phyloP scores from a whole-genome alignment of 2,888 invertebrate genomes.

The Chloroclystis v-ata region DNA sequence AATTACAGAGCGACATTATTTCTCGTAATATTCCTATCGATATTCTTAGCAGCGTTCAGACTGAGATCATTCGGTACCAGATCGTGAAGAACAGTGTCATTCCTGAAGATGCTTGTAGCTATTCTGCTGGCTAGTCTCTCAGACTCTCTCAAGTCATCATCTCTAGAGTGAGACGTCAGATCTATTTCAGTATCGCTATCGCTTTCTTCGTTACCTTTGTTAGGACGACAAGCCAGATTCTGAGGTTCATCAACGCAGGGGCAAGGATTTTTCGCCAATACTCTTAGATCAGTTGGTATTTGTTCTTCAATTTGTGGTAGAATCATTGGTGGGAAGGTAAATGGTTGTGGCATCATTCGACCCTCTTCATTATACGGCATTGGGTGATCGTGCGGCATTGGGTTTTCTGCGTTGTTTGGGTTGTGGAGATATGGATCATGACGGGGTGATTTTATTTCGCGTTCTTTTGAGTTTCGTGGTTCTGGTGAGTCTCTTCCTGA shows the following conservation, averaged over 20 bases:
- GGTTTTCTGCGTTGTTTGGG: conserved; percentile 43
- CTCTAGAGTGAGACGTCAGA: conserved; percentile 71
- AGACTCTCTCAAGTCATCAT: conserved; percentile 67
- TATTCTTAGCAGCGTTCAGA: conserved; percentile 54
- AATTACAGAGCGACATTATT: conserved; percentile 54
- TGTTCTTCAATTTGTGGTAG: conserved; percentile 59
- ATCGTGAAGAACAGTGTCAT: conserved; percentile 66
- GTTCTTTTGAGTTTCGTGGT: conserved; percentile 47
- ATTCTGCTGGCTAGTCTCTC: conserved; percentile 64
- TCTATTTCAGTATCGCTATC: conserved; percentile 74
- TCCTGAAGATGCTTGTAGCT: conserved; percentile 68
- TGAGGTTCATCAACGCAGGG: conserved; percentile 63
- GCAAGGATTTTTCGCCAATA: conserved; percentile 56
- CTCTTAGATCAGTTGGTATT: conserved; percentile 65
- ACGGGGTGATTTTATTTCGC: conserved; percentile 57
- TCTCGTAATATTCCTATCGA: conserved; percentile 49
- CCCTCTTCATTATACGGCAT: conserved; percentile 58
- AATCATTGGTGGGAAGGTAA: conserved; percentile 57
- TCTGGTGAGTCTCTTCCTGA: conserved; percentile 63
- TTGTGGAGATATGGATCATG: conserved; percentile 59
- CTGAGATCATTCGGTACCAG: conserved; percentile 73
- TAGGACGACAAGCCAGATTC: conserved; percentile 58
- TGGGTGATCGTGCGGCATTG: conserved; percentile 47
- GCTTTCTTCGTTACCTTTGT: conserved; percentile 56
- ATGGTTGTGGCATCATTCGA: conserved; percentile 57